These are phyloP conservation scores for Bubo scandiacus DNA, from an alignment of 2,113 vertebrate species.

Conservation along the genomic window DNA sequence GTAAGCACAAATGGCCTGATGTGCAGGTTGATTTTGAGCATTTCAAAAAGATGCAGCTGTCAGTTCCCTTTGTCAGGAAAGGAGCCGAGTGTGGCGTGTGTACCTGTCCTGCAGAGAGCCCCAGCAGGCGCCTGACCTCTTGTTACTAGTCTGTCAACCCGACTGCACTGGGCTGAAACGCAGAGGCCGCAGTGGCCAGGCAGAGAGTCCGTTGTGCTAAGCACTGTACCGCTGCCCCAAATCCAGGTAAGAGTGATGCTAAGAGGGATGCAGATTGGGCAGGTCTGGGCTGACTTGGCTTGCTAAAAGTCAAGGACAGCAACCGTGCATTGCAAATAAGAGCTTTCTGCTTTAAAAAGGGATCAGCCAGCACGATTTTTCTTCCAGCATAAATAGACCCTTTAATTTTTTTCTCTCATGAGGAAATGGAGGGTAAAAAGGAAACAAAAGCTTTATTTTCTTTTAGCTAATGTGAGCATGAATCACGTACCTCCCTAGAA, in stretches of 20 bases:
- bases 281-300: not conserved
- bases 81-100: rapidly evolving
- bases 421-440: not conserved
- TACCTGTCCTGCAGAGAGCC: not conserved
- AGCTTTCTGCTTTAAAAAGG: not conserved
- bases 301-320: not conserved
- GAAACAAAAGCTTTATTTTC: not conserved
- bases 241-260: not conserved
- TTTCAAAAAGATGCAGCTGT: not conserved
- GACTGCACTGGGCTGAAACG: rapidly evolving
- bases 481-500: not conserved
- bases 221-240: not conserved
- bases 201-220: not conserved
- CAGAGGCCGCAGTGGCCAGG: not conserved
- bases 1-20: not conserved
- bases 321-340: not conserved
- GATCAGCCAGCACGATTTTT: not conserved
- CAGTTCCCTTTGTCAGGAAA: not conserved
- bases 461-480: not conserved
- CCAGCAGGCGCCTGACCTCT: not conserved
- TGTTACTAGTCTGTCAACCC: rapidly evolving
- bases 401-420: not conserved
- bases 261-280: not conserved
- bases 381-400: not conserved
- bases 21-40: not conserved